These are phyloP conservation scores for Orthosia gracilis DNA, from an alignment of 2,888 invertebrate genomes.

Conservation along the genomic window DNA sequence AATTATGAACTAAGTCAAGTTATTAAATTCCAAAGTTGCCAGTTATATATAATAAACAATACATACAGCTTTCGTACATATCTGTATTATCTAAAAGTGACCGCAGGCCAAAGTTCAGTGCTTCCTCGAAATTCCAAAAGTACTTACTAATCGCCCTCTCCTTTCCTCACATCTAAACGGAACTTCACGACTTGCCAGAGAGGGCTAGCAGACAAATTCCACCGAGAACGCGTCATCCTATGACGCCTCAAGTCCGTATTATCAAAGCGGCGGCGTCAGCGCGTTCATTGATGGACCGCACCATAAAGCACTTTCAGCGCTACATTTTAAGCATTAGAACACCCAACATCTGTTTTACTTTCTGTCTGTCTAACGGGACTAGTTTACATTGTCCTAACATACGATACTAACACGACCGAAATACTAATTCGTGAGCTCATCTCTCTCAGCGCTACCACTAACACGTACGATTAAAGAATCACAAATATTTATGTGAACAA, in stretches of 20 bases:
- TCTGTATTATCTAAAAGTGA: constrained; percentile 26
- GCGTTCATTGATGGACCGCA: constrained; percentile 73
- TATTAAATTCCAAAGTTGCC: neutral
- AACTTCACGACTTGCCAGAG: constrained; percentile 59
- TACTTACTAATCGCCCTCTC: constrained; percentile 60
- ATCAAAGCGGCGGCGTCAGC: constrained; percentile 80
- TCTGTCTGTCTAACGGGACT: constrained; percentile 32
- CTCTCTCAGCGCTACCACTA: constrained; percentile 59
- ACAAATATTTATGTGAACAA: constrained; percentile 87
- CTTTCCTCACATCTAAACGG: constrained; percentile 55
- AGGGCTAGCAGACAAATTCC: constrained; percentile 81
- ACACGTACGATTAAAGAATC: constrained; percentile 72
- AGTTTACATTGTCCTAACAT: constrained; percentile 45
- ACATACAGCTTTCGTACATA: neutral
- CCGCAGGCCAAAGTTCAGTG: constrained; percentile 45
- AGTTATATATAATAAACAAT: neutral
- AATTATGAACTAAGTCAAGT: neutral
- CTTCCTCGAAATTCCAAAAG: constrained; percentile 63
- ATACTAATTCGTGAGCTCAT: constrained; percentile 66
- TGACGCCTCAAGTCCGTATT: constrained; percentile 80
- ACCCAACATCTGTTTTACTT: constrained; percentile 34
- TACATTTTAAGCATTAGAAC: constrained; percentile 51
- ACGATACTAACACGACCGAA: constrained; percentile 53
- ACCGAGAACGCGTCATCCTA: constrained; percentile 78
- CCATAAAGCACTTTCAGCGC: constrained; percentile 77